Evolutionary conservation across 2,113 vertebrate species (phyloP).

Genomic region (Neogobius melanostomus): DNA sequence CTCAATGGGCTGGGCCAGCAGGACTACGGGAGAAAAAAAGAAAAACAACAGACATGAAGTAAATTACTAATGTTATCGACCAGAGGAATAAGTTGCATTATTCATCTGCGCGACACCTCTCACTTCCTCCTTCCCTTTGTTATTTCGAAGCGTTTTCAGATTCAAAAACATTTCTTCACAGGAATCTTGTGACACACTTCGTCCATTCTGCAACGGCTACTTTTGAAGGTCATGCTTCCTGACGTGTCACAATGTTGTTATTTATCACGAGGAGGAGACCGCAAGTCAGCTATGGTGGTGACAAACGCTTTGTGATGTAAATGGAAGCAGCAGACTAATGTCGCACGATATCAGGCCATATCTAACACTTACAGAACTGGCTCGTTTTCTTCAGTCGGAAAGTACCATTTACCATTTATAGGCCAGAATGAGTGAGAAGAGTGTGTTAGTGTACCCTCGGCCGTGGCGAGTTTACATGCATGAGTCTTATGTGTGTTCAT

Average conservation of each 20-base stretch:
- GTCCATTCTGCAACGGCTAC: not conserved
- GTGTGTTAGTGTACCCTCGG: no score
- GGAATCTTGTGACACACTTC: not conserved
- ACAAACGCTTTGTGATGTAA: no score
- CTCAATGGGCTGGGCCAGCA: slow-evolving; percentile 85
- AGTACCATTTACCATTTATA: no score
- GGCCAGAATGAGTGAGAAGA: no score
- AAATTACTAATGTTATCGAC: no score
- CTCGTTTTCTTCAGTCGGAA: no score
- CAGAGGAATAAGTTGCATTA: not conserved
- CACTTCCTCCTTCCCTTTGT: not conserved
- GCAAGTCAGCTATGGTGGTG: not conserved
- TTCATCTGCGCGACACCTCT: not conserved
- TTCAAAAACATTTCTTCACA: slow-evolving; percentile 1
- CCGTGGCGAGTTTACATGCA: no score
- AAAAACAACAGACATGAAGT: not conserved
- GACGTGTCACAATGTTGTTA: not conserved
- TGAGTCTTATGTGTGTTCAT: no score
- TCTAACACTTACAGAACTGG: no score
- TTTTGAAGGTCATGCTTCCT: not conserved
- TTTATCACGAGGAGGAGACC: not conserved
- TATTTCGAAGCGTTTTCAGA: not conserved
- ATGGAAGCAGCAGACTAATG: no score
- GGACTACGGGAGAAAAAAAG: slow-evolving; percentile 68
- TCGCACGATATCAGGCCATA: no score